phyloP scores from a whole-genome alignment of 2,113 vertebrate species.

The Semicossyphus pulcher region DNA sequence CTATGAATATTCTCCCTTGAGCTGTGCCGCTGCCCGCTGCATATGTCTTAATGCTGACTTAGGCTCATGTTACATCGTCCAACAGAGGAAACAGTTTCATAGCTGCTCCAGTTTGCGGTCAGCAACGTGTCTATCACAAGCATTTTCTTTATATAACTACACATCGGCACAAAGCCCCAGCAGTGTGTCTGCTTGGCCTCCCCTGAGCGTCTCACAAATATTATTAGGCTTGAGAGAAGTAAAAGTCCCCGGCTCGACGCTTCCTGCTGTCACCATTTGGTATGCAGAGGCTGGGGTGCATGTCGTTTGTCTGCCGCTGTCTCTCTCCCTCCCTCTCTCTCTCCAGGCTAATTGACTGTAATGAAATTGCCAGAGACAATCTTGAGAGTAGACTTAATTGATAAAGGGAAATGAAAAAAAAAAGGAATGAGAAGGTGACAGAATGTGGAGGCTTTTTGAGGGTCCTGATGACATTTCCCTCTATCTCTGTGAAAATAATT shows the following conservation, averaged over 20 bases:
- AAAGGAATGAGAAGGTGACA: constrained; percentile 50
- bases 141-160: neutral
- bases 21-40: neutral
- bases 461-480: constrained; percentile 68
- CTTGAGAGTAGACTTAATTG: constrained; percentile 69
- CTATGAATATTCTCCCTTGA: constrained; percentile 14
- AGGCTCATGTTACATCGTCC: constrained; percentile 11
- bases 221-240: constrained; percentile 46
- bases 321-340: constrained; percentile 43
- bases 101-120: neutral
- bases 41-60: constrained; percentile 24
- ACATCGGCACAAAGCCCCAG: neutral
- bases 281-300: constrained; percentile 47
- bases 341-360: constrained; percentile 78
- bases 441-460: constrained; percentile 51
- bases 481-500: constrained; percentile 59
- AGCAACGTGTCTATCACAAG: constrained; percentile 17
- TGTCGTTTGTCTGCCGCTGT: constrained; percentile 39
- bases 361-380: constrained; percentile 77
- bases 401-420: constrained; percentile 61
- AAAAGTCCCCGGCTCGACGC: constrained; percentile 34
- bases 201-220: constrained; percentile 2
- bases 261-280: constrained; percentile 52
- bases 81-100: neutral
- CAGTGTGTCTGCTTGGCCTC: neutral